phyloP scores from a whole-genome alignment of 1,140 invertebrate genomes.

The Goniozus legneri region DNA sequence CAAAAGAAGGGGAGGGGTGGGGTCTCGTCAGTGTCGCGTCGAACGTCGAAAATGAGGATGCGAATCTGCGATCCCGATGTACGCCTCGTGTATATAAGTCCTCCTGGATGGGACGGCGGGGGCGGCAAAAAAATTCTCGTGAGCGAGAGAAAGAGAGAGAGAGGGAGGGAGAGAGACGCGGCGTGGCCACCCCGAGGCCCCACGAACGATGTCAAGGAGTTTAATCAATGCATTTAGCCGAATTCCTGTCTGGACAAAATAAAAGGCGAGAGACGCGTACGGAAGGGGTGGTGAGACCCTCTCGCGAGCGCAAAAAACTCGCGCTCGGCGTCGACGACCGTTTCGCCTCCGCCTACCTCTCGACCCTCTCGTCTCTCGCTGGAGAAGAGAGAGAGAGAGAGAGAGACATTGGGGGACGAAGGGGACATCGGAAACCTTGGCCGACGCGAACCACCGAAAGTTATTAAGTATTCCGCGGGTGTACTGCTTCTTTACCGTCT shows the following conservation, averaged over 20 bases:
- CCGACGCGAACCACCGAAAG: constrained; percentile 18
- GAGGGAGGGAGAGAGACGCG: no score
- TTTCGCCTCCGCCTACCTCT: constrained; percentile 4
- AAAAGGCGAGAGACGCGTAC: constrained; percentile 42
- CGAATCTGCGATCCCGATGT: background rate
- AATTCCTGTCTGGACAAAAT: constrained; percentile 55
- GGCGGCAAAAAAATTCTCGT: constrained; percentile 38
- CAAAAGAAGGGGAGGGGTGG: no score
- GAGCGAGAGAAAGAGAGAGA: no score
- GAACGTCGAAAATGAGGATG: constrained; percentile 1
- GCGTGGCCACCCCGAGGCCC: constrained; percentile 49
- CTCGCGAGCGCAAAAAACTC: constrained; percentile 45
- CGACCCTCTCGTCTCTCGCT: background rate
- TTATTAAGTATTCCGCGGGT: constrained; percentile 47
- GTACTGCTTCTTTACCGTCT: constrained; percentile 29
- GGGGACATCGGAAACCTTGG: background rate
- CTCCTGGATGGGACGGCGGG: background rate
- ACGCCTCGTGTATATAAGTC: no score
- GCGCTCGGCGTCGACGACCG: constrained; percentile 24
- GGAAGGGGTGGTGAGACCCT: no score
- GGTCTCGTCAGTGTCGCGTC: background rate
- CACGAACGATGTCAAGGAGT: constrained; percentile 46
- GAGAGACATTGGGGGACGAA: constrained; percentile 7
- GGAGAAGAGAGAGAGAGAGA: no score
- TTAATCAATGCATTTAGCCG: constrained; percentile 57